phyloP scores from a whole-genome alignment of 2,113 vertebrate species.

The Callaeas wilsoni region DNA sequence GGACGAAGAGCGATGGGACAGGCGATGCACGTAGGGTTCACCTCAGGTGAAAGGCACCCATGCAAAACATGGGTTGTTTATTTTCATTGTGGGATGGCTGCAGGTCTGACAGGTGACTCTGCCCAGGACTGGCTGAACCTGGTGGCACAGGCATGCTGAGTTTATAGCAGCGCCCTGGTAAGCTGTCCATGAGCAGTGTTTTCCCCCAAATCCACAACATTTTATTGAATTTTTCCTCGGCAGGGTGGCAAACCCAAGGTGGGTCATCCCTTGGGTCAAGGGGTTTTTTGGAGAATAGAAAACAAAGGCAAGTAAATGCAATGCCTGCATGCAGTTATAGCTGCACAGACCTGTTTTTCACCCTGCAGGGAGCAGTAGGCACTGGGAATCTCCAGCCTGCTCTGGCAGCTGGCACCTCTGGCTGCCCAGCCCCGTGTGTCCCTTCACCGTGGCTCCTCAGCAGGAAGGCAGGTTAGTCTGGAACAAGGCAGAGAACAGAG shows the following conservation, averaged over 20 bases:
- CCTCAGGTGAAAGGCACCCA: neutral
- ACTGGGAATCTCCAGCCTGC: neutral
- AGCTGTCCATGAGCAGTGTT: neutral
- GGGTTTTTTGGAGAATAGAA: neutral
- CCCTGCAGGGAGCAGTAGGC: neutral
- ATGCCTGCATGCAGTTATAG: neutral
- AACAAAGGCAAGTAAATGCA: neutral
- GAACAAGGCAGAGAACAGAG: neutral
- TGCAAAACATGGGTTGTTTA: neutral
- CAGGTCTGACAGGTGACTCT: neutral
- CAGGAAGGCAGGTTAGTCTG: neutral
- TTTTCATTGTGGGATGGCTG: neutral
- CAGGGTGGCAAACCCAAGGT: neutral
- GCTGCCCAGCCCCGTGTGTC: neutral
- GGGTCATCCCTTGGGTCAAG: neutral
- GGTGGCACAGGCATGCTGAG: rapidly evolving
- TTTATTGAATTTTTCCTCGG: neutral
- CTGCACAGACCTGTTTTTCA: neutral
- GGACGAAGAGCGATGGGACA: rapidly evolving
- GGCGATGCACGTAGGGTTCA: rapidly evolving
- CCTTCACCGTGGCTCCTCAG: rapidly evolving
- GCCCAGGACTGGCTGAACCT: neutral
- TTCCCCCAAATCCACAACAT: neutral
- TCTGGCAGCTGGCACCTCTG: neutral
- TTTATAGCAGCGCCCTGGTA: neutral